Evolutionary conservation across 2,113 vertebrate genomes (phyloP).

Genomic region (Lamprotornis superbus): DNA sequence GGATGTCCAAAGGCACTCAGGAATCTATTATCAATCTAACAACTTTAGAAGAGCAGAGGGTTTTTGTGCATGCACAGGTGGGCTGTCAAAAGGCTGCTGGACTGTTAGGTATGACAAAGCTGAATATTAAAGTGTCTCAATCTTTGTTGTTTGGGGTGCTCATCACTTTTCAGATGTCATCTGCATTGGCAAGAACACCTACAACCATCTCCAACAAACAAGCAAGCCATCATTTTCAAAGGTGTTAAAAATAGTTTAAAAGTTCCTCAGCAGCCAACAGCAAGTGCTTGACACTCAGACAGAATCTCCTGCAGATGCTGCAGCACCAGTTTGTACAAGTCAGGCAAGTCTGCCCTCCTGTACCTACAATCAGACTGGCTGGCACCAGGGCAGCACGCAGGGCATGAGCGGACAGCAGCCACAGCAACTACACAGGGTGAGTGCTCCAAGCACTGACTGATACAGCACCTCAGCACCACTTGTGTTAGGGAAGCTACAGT

Average conservation of each 20-base stretch:
- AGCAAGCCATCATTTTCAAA: background rate
- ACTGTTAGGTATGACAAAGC: background rate
- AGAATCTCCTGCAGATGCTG: background rate
- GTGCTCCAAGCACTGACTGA: too few relatives aligned
- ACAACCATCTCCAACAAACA: background rate
- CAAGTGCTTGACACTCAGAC: background rate
- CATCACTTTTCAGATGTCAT: background rate
- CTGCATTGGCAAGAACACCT: background rate
- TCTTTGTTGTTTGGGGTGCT: background rate
- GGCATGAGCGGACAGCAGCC: background rate
- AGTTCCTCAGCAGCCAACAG: background rate
- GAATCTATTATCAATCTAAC: background rate
- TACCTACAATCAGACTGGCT: background rate
- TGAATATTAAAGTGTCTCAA: background rate
- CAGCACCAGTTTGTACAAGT: background rate
- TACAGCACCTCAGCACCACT: background rate
- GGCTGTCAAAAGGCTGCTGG: background rate
- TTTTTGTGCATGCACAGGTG: background rate
- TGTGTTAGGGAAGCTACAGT: background rate
- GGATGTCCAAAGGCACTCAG: background rate
- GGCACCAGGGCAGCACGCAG: background rate
- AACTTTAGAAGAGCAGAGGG: background rate
- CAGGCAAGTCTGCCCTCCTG: background rate
- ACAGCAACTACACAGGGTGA: too few relatives aligned
- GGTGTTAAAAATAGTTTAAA: background rate